Evolutionary conservation across 2,113 vertebrate genomes (phyloP).

Genomic region (Petrocephalus zakoni): DNA sequence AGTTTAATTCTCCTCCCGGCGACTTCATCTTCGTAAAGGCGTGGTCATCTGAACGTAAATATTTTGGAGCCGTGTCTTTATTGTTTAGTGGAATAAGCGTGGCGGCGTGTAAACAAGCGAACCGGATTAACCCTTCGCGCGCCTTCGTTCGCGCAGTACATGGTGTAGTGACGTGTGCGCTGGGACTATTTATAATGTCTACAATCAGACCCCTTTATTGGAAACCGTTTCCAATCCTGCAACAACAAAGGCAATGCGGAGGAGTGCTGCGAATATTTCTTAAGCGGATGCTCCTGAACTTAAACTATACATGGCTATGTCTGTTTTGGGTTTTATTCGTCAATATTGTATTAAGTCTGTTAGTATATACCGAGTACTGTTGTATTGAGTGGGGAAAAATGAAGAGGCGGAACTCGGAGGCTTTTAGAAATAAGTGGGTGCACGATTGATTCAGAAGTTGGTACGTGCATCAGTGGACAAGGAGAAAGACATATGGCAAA

Average conservation of each 20-base stretch:
- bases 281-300: background rate
- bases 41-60: background rate
- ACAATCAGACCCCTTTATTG: background rate
- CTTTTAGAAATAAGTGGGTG: background rate
- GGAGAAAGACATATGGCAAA: background rate
- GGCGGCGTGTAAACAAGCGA: constrained; percentile 17
- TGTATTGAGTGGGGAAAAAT: background rate
- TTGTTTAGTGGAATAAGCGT: background rate
- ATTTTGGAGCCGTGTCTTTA: background rate
- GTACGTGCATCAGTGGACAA: background rate
- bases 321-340: background rate
- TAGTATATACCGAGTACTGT: background rate
- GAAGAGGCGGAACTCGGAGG: background rate
- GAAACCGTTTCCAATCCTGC: background rate
- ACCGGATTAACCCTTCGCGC: background rate
- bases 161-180: constrained; percentile 10
- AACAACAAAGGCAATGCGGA: background rate
- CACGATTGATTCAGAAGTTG: background rate
- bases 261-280: background rate
- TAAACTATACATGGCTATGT: background rate
- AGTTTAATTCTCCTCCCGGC: background rate
- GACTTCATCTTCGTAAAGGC: background rate
- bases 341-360: background rate
- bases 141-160: background rate
- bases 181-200: background rate